Percentiles rank a stretch among this genome's conserved stretches.
Evolutionary conservation across 2,113 vertebrate genomes (phyloP).

Genomic region (Theristicus caerulescens): DNA sequence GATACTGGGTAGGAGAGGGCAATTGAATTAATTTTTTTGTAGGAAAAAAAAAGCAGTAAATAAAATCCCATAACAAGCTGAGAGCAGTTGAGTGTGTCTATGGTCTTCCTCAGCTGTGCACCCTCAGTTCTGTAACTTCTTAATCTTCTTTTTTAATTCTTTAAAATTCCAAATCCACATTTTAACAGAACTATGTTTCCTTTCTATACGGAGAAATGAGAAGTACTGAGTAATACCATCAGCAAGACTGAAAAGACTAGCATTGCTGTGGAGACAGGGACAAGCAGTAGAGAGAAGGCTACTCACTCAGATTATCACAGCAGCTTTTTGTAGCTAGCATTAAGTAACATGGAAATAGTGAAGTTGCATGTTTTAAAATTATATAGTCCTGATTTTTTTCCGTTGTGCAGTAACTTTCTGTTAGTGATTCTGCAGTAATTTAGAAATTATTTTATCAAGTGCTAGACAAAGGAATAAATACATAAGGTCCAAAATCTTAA

Average conservation of each 20-base stretch:
- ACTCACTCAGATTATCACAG: neutral
- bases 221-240: neutral
- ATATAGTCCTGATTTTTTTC: neutral
- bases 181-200: neutral
- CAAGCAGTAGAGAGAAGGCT: neutral
- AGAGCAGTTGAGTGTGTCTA: neutral
- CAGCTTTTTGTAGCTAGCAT: neutral
- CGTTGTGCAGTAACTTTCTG: neutral
- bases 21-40: neutral
- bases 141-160: neutral
- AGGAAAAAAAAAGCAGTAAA: neutral
- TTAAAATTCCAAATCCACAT: neutral
- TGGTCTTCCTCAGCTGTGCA: neutral
- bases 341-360: neutral
- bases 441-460: neutral
- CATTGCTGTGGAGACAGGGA: neutral
- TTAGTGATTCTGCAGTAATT: neutral
- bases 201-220: neutral
- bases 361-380: neutral
- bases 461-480: neutral
- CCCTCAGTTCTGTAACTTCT: neutral
- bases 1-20: neutral
- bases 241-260: neutral
- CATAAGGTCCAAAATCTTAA: neutral
- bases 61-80: neutral